These are phyloP conservation scores for Ormyrus pomaceus DNA, from an alignment of 2,888 invertebrate species.

Conservation along the genomic window DNA sequence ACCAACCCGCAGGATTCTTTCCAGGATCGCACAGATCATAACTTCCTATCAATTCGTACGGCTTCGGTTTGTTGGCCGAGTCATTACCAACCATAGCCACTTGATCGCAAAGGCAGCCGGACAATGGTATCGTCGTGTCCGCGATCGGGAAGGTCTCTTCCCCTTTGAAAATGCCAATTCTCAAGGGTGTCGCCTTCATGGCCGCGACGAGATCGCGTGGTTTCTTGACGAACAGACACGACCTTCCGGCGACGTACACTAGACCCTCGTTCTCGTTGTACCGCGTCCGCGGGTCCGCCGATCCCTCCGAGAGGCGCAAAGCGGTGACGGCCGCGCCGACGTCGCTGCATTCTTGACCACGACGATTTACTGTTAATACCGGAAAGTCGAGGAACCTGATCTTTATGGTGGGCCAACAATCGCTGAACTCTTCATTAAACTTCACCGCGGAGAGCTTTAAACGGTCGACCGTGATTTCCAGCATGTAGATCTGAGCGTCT, in stretches of 20 bases:
- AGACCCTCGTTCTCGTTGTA: slow-evolving; percentile 60
- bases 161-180: slow-evolving; percentile 68
- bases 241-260: slow-evolving; percentile 67
- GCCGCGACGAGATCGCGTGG: slow-evolving; percentile 67
- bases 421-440: slow-evolving; percentile 60
- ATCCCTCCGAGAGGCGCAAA: not conserved
- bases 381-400: slow-evolving; percentile 71
- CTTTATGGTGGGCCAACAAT: slow-evolving; percentile 65
- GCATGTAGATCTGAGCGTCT: slow-evolving; percentile 68
- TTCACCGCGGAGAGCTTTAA: slow-evolving; percentile 65
- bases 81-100: slow-evolving; percentile 71
- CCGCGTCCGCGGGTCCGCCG: not conserved
- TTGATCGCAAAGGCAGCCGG: slow-evolving; percentile 72
- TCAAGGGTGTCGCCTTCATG: slow-evolving; percentile 65
- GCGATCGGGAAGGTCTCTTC: slow-evolving; percentile 72
- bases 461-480: slow-evolving; percentile 67
- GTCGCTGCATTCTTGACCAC: not conserved
- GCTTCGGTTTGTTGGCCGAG: slow-evolving; percentile 65
- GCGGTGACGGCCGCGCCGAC: too few species aligned
- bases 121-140: slow-evolving; percentile 65
- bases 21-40: slow-evolving; percentile 68
- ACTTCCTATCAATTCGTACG: slow-evolving; percentile 64
- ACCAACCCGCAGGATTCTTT: slow-evolving; percentile 62
- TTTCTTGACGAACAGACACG: slow-evolving; percentile 68
- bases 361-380: slow-evolving; percentile 66